Percentiles rank a stretch among this genome's conserved stretches.
phyloP scores from a whole-genome alignment of 2,113 vertebrate genomes.

The Dromas ardeola region DNA sequence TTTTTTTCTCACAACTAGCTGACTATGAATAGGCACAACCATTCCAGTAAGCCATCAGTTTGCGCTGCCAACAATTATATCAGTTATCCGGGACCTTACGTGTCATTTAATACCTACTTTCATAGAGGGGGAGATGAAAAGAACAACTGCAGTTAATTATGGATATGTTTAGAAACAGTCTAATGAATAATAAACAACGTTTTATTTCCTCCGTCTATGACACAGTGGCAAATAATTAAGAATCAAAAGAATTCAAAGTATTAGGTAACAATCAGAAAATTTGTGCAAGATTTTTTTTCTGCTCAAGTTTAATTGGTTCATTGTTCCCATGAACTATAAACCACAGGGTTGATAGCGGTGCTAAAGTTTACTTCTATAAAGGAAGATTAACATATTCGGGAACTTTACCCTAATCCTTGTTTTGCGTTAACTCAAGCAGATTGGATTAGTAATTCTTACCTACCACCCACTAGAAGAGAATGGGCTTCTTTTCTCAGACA shows the following conservation, averaged over 20 bases:
- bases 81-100: constrained; percentile 32
- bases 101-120: constrained; percentile 64
- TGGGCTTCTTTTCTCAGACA: constrained; percentile 76
- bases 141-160: constrained; percentile 65
- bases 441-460: constrained; percentile 91
- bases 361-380: constrained; percentile 82
- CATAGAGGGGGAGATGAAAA: constrained; percentile 65
- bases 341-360: constrained; percentile 71
- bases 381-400: constrained; percentile 87
- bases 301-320: constrained; percentile 81
- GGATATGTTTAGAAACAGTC: constrained; percentile 67
- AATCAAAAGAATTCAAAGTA: constrained; percentile 78
- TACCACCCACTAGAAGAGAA: constrained; percentile 84
- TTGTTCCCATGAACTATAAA: constrained; percentile 82
- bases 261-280: constrained; percentile 79
- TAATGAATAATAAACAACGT: constrained; percentile 74
- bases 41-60: constrained; percentile 8
- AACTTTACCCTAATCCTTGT: constrained; percentile 91
- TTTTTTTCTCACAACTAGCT: constrained; percentile 22
- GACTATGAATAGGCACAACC: constrained; percentile 54
- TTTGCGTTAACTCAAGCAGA: constrained; percentile 89
- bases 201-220: constrained; percentile 70
- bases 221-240: constrained; percentile 75
- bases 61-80: constrained; percentile 52
- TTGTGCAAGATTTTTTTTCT: constrained; percentile 69